A percentile compares a stretch with the other conserved stretches of the same genome.
Evolutionary conservation across 1,140 invertebrate species (phyloP).

Genomic region (Drosophila mojavensis): DNA sequence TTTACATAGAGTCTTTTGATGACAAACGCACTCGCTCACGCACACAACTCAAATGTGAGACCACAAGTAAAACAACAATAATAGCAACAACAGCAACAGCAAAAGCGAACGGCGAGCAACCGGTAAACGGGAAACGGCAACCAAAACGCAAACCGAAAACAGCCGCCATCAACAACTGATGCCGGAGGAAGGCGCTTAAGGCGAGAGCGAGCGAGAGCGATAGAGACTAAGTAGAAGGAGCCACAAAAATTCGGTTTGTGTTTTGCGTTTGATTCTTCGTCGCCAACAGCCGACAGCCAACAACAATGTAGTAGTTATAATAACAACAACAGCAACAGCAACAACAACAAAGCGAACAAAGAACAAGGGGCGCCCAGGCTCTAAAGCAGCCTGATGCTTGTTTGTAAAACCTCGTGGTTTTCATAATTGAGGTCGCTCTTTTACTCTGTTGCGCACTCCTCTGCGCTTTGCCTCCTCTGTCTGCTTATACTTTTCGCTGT

Average conservation of each 20-base stretch:
- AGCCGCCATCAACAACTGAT: constrained; percentile 26
- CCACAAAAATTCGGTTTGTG: constrained; percentile 73
- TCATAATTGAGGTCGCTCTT: constrained; percentile 77
- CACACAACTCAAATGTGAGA: constrained; percentile 44
- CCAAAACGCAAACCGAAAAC: constrained; percentile 58
- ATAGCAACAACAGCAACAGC: constrained; percentile 9
- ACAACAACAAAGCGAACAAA: constrained; percentile 22
- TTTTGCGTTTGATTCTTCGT: constrained; percentile 72
- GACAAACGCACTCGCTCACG: constrained; percentile 36
- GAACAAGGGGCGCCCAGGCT: constrained; percentile 26
- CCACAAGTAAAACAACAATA: constrained; percentile 39
- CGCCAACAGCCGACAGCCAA: constrained; percentile 48
- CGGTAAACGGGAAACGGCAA: constrained; percentile 58
- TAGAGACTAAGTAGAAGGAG: constrained; percentile 30
- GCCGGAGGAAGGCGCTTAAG: background rate
- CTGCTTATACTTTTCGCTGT: constrained; percentile 18
- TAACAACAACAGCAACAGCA: constrained; percentile 33
- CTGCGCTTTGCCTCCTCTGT: constrained; percentile 9
- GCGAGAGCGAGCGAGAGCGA: background rate
- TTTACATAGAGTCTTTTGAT: constrained; percentile 54
- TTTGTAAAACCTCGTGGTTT: constrained; percentile 75
- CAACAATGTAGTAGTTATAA: constrained; percentile 11
- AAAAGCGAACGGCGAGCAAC: constrained; percentile 17
- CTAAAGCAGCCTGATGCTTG: constrained; percentile 51
- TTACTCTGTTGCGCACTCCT: constrained; percentile 23